phyloP scores from a whole-genome alignment of 2,797 vertebrate species.

The Simalia tracyae region DNA sequence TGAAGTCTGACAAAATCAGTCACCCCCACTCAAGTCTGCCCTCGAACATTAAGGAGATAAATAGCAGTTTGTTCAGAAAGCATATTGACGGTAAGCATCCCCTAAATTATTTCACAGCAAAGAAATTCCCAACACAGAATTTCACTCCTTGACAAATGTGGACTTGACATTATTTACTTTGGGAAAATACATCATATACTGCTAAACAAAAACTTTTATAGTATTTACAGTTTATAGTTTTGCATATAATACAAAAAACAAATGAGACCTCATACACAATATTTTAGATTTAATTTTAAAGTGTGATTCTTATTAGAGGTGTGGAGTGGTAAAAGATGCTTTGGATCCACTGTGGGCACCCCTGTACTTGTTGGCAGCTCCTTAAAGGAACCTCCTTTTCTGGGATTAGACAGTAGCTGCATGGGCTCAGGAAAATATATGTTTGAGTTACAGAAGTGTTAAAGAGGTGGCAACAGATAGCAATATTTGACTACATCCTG shows the following conservation, averaged over 20 bases:
- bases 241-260: neutral
- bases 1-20: slow-evolving; percentile 7
- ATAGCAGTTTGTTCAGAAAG: neutral
- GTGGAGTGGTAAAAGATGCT: neutral
- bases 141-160: neutral
- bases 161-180: neutral
- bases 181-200: neutral
- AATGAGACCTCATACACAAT: neutral
- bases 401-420: neutral
- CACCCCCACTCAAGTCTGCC: neutral
- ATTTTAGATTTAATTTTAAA: neutral
- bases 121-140: neutral
- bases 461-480: neutral
- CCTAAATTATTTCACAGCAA: neutral
- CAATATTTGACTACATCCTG: neutral
- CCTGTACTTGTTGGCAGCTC: neutral
- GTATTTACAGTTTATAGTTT: neutral
- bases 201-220: neutral
- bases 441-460: neutral
- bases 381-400: neutral
- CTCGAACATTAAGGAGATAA: neutral
- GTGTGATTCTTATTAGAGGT: neutral
- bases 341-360: neutral
- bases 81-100: neutral
- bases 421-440: neutral